Conservation (phyloP, 2,888 invertebrate species). For the Cephus spinipes region DNA sequence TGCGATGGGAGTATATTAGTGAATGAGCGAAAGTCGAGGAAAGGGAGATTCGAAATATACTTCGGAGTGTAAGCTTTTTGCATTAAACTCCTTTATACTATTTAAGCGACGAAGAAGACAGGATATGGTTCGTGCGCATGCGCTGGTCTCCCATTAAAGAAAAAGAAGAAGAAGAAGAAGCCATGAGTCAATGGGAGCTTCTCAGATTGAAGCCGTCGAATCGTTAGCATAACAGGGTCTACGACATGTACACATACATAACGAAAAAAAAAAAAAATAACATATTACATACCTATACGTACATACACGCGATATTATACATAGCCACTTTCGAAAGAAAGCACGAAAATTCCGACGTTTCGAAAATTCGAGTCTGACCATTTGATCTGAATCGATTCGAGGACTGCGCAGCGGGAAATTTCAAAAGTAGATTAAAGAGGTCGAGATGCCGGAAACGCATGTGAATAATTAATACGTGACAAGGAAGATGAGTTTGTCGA, state of each 20-base stretch:
- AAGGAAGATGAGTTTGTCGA: background rate
- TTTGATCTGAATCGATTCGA: background rate
- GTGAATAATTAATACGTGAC: background rate
- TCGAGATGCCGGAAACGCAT: background rate
- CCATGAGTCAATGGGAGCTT: background rate
- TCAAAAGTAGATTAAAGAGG: background rate
- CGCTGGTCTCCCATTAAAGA: conserved; percentile 15
- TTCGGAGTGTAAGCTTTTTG: background rate
- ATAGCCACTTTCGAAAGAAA: conserved; percentile 18
- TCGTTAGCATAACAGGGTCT: conserved; percentile 40
- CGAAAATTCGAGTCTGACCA: background rate
- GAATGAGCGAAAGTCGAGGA: background rate
- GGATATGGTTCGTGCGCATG: conserved; percentile 25
- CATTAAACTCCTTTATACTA: background rate
- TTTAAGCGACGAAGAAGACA: background rate
- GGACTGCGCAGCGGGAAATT: background rate
- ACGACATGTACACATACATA: conserved; percentile 26
- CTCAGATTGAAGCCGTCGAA: background rate
- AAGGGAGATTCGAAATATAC: background rate
- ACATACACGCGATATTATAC: conserved; percentile 9
- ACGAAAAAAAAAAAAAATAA: background rate
- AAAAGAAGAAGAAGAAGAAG: background rate
- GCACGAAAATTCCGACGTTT: background rate
- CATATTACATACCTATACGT: background rate
- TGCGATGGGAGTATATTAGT: conserved; percentile 14